Evolutionary conservation across 2,113 vertebrate species (phyloP), one percentile per base, ranked within the genome.

Genomic region (Peromyscus polionotus): DNA sequence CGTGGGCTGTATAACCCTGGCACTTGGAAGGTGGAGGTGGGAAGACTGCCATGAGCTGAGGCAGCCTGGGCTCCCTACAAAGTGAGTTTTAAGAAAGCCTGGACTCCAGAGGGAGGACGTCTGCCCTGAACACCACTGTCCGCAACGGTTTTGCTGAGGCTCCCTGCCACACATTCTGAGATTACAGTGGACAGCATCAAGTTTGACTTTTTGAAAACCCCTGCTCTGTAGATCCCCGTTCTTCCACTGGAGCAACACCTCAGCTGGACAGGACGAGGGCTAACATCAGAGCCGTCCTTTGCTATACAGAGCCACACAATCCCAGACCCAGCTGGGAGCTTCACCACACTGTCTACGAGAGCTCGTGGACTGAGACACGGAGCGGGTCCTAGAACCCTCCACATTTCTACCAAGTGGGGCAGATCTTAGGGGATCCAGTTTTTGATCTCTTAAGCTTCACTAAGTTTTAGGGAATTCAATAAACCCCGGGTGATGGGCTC

Each of bases 311-410:
- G 14, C 88, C 33, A 20, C 3, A 7, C 26, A 16, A 59, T 12
- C 2, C 0, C 4, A 72, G 26, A 17, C 85, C 14, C 24, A 5
- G 85, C 39, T 1, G 5, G 28, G 1, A 68, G 65, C 0, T 70
- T n/a, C 70, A 17, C 33, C 75, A 54, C 9, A 4, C 2, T 51
- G 65, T 67, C n/a, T 28, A 39, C 36, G 0, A 80, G 6, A 68
- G 13, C 24, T 22, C 72, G 83, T 19, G 54, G 84, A 45, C 67
- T 95, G 51, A 45, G 11, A 57, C 63, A 39, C 19, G 39, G 51
- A n/a, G 67, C 7, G 9, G 10, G 4, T 31, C 22, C 77, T 68
- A n/a, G 65, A 70, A 54, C 6, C n/a, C 1, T 20, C 19, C 5
- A 1, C 14, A 5, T 20, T 45, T 59, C 42, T 54, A 39, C 8